Evolutionary conservation across 2,113 vertebrate species (phyloP).

Genomic region (Onychostruthus taczanowskii): DNA sequence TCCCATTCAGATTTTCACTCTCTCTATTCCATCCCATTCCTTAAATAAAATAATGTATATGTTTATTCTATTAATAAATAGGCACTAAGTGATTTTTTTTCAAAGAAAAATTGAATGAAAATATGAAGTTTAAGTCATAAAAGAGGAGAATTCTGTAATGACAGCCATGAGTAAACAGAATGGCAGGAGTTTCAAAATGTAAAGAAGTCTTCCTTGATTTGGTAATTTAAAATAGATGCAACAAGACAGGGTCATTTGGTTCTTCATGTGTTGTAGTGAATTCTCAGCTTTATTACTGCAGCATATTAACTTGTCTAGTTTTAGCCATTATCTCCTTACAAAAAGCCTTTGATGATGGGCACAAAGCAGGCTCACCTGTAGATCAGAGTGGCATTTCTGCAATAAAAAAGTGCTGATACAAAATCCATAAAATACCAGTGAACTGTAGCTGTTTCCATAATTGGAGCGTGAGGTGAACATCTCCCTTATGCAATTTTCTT

Average conservation of each 20-base stretch:
- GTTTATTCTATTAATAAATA: neutral
- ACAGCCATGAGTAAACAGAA: neutral
- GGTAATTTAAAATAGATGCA: neutral
- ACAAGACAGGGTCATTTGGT: neutral
- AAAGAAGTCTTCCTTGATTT: neutral
- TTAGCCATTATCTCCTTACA: neutral
- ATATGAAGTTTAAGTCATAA: neutral
- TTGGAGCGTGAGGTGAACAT: rapidly evolving
- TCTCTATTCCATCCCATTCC: neutral
- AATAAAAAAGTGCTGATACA: neutral
- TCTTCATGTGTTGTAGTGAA: neutral
- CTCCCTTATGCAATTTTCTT: neutral
- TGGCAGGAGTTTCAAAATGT: neutral
- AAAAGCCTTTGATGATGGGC: neutral
- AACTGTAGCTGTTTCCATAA: neutral
- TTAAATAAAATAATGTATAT: neutral
- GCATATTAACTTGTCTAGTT: neutral
- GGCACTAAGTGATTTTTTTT: neutral
- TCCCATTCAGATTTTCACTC: neutral
- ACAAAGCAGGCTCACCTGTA: neutral
- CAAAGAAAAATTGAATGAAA: neutral
- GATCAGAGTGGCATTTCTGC: neutral
- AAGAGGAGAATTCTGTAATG: neutral
- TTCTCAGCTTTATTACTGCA: neutral
- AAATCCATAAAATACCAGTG: neutral